phyloP scores from a whole-genome alignment of 2,888 invertebrate species.

The Itoplectis maculator region DNA sequence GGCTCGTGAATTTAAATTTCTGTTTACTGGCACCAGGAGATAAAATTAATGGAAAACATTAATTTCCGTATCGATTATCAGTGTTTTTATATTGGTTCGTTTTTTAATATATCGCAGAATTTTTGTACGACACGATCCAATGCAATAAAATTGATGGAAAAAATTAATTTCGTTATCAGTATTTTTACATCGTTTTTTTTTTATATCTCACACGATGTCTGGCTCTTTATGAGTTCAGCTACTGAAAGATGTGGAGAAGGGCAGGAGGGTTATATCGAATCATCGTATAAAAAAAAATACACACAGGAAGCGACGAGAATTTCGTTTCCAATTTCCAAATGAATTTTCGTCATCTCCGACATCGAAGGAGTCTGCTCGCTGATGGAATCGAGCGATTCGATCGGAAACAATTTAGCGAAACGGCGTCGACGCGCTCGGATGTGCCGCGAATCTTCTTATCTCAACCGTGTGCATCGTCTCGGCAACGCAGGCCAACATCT shows the following conservation, averaged over 20 bases:
- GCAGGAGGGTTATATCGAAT: conserved; percentile 14
- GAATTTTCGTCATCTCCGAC: conserved; percentile 55
- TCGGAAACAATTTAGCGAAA: conserved; percentile 73
- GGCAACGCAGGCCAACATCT: conserved; percentile 10
- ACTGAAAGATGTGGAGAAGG: too few species aligned
- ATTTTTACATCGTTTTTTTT: too few species aligned
- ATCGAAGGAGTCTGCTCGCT: conserved; percentile 33
- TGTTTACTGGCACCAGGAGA: too few species aligned
- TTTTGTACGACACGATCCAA: background rate
- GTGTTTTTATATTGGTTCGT: background rate
- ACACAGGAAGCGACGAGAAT: conserved; percentile 44
- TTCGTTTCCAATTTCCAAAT: conserved; percentile 72
- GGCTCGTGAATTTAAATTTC: background rate
- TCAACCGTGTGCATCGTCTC: conserved; percentile 52
- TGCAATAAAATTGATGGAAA: background rate
- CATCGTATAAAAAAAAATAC: conserved; percentile 14
- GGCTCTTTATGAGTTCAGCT: background rate
- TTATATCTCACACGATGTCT: too few species aligned
- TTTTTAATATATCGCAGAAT: background rate
- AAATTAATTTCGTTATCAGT: background rate
- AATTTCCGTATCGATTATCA: background rate
- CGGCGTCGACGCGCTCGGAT: conserved; percentile 9
- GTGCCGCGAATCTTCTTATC: conserved; percentile 30
- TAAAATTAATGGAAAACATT: background rate
- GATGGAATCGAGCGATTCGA: conserved; percentile 70